These are phyloP conservation scores for Myopa testacea DNA, from an alignment of 2,888 invertebrate species.

Conservation along the genomic window DNA sequence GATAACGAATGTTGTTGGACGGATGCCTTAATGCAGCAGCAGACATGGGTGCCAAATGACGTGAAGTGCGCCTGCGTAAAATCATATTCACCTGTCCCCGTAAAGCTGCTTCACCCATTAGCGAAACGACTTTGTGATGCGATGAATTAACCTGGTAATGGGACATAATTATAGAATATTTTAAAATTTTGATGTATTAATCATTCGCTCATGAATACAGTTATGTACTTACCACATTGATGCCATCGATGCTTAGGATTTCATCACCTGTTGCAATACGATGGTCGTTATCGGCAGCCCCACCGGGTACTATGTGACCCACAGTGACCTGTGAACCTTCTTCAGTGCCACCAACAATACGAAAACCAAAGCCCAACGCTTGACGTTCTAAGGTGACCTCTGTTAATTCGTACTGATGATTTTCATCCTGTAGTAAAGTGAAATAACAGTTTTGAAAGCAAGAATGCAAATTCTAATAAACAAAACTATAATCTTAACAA, in stretches of 20 bases:
- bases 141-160: slow-evolving; percentile 76
- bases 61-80: slow-evolving; percentile 72
- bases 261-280: slow-evolving; percentile 92
- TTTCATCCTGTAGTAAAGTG: slow-evolving; percentile 42
- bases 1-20: slow-evolving; percentile 65
- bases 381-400: slow-evolving; percentile 85
- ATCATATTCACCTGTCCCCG: slow-evolving; percentile 88
- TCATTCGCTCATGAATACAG: background rate
- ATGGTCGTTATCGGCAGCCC: slow-evolving; percentile 93
- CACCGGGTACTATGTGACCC: slow-evolving; percentile 96
- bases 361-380: slow-evolving; percentile 95
- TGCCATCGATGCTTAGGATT: slow-evolving; percentile 92
- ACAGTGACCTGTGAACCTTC: slow-evolving; percentile 97
- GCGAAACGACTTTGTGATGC: slow-evolving; percentile 92
- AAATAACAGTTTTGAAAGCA: background rate
- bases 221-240: slow-evolving; percentile 73
- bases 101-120: slow-evolving; percentile 90
- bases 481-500: background rate
- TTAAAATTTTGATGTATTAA: no score
- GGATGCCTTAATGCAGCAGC: slow-evolving; percentile 15
- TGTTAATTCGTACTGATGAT: slow-evolving; percentile 62
- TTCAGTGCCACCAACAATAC: slow-evolving; percentile 97
- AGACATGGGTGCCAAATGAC: slow-evolving; percentile 32
- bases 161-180: background rate
- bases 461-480: background rate